A percentile compares a stretch with the other conserved stretches of the same genome.
Conservation (phyloP, 2,888 invertebrate species). For the Acrobasis consociella region DNA sequence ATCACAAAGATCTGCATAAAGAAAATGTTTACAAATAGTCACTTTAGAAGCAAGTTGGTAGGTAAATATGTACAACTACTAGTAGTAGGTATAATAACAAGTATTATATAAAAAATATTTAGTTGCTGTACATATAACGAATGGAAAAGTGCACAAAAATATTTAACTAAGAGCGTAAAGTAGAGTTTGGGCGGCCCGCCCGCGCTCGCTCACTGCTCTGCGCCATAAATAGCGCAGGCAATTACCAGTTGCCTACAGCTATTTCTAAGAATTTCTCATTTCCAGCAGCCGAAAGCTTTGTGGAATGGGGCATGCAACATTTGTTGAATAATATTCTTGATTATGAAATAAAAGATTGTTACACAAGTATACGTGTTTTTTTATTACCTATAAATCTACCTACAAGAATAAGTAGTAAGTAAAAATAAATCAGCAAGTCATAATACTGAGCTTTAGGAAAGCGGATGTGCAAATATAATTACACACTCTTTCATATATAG, state of each 20-base stretch:
- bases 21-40: too few relatives aligned
- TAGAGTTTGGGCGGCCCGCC: conserved; percentile 18
- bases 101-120: background rate
- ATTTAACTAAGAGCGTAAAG: conserved; percentile 9
- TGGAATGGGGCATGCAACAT: conserved; percentile 1
- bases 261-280: conserved; percentile 18
- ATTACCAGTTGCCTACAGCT: conserved; percentile 11
- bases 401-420: too few relatives aligned
- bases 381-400: too few relatives aligned
- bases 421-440: too few relatives aligned
- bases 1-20: too few relatives aligned
- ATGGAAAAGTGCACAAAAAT: background rate
- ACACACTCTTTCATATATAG: too few relatives aligned
- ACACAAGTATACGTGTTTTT: background rate
- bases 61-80: too few relatives aligned
- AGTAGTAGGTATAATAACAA: too few relatives aligned
- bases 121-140: background rate
- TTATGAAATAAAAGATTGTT: background rate
- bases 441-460: too few relatives aligned
- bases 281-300: conserved; percentile 6
- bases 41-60: too few relatives aligned
- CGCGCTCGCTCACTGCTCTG: conserved; percentile 15
- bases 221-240: conserved; percentile 18
- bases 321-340: background rate
- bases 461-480: too few relatives aligned